A percentile compares a stretch with the other conserved stretches of the same genome.
These are phyloP conservation scores for Perccottus glenii DNA, from an alignment of 2,113 vertebrate species.

Conservation along the genomic window DNA sequence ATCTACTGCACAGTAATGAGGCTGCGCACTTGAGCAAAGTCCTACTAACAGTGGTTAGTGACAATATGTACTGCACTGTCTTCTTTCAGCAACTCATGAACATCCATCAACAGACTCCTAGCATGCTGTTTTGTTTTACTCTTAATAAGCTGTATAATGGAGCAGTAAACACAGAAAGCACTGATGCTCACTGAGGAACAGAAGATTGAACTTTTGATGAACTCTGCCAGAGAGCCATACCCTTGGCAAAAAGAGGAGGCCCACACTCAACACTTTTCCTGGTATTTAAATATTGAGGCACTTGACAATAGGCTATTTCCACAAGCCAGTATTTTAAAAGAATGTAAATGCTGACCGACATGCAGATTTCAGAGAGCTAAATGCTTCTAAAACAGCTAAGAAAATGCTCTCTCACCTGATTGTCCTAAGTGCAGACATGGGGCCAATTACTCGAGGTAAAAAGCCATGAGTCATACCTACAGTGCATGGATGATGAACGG, in stretches of 20 bases:
- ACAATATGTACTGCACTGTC: not conserved
- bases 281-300: conserved; percentile 5
- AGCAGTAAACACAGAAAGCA: not conserved
- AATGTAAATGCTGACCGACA: too few species aligned
- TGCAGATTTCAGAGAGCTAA: too few species aligned
- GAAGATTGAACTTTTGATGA: conserved; percentile 32
- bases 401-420: conserved; percentile 15
- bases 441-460: conserved; percentile 23
- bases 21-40: too few species aligned
- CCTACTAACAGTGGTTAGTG: not conserved
- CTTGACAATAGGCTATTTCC: not conserved
- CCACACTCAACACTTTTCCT: conserved; percentile 2
- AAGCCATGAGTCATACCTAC: not conserved
- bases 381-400: too few species aligned
- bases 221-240: conserved; percentile 42
- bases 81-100: not conserved
- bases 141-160: conserved; percentile 24
- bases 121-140: conserved; percentile 12
- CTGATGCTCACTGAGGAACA: conserved; percentile 5
- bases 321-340: too few species aligned
- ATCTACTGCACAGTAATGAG: too few species aligned
- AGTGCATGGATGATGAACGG: not conserved
- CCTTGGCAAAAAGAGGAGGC: conserved; percentile 19
- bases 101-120: conserved; percentile 6
- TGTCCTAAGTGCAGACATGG: conserved; percentile 27